Conservation (phyloP, 2,113 vertebrate species). For the Eclectus roratus region DNA sequence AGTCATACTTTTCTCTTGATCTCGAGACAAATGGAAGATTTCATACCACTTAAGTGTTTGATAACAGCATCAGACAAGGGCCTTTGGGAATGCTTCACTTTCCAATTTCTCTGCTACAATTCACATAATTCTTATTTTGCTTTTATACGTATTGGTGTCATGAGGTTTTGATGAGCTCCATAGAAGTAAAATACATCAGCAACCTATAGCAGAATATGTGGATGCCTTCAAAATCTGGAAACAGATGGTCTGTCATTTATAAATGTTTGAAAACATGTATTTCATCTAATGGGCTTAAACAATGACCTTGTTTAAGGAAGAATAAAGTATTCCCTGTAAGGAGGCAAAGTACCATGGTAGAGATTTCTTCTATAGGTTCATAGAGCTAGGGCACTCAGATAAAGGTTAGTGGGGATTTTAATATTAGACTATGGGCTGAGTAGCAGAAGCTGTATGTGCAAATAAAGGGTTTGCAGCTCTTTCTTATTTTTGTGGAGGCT, state of each 20-base stretch:
- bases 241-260: neutral
- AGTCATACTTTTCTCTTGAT: neutral
- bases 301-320: neutral
- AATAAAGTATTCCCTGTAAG: neutral
- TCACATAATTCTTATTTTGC: neutral
- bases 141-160: neutral
- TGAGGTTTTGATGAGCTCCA: neutral
- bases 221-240: neutral
- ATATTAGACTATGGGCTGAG: neutral
- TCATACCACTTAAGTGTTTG: neutral
- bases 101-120: neutral
- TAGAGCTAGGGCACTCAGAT: neutral
- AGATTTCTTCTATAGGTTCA: neutral
- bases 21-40: neutral
- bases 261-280: neutral
- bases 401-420: neutral
- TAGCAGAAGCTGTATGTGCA: neutral
- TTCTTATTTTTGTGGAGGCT: neutral
- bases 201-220: neutral
- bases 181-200: neutral
- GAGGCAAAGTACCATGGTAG: neutral
- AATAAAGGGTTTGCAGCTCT: neutral
- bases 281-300: neutral
- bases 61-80: neutral
- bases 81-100: neutral